Evolutionary conservation across 2,113 vertebrate genomes (phyloP).

Genomic region (Otus sunia): DNA sequence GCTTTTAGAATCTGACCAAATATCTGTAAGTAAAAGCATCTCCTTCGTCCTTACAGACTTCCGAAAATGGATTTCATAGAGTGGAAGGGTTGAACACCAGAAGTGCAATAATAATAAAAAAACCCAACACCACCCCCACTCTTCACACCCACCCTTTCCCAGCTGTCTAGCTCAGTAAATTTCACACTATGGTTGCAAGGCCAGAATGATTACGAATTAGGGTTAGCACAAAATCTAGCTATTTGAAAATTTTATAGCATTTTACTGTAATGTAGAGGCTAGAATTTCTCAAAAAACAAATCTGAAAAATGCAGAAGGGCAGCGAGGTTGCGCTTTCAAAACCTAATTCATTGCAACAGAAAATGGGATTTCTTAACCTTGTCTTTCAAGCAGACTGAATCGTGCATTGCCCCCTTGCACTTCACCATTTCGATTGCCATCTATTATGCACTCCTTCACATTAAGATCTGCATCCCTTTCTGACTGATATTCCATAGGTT

Average conservation of each 20-base stretch:
- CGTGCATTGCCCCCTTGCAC: neutral
- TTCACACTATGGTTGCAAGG: constrained; percentile 59
- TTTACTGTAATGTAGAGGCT: neutral
- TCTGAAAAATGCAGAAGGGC: neutral
- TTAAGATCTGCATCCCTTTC: neutral
- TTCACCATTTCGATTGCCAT: neutral
- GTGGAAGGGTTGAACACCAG: constrained; percentile 45
- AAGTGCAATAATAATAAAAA: constrained; percentile 55
- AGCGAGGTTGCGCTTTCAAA: neutral
- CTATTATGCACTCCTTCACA: accelerated
- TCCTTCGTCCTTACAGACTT: neutral
- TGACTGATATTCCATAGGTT: neutral
- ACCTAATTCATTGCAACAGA: neutral
- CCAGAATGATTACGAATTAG: constrained; percentile 47
- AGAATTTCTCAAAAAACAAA: neutral
- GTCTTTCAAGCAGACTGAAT: neutral
- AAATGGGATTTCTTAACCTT: neutral
- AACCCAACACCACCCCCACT: constrained; percentile 33
- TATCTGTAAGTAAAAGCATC: neutral
- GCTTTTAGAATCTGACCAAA: neutral
- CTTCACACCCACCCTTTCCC: constrained; percentile 59
- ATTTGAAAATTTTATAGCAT: neutral
- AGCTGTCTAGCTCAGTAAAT: constrained; percentile 57
- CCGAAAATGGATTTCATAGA: constrained; percentile 3
- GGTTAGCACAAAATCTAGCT: constrained; percentile 33